These are phyloP conservation scores for Caretta caretta DNA, from an alignment of 2,113 vertebrate genomes.

Conservation along the genomic window DNA sequence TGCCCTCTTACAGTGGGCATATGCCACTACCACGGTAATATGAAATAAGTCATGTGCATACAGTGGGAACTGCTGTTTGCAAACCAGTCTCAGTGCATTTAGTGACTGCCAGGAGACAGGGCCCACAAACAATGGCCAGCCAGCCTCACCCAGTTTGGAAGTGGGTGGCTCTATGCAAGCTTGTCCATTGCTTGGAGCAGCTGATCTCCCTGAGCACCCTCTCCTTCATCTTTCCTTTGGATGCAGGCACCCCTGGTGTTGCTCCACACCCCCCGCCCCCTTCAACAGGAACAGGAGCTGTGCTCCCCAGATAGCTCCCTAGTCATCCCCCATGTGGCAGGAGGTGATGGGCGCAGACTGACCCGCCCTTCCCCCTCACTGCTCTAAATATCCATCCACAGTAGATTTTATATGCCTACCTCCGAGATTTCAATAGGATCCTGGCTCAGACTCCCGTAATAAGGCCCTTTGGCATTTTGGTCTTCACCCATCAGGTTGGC, in stretches of 20 bases:
- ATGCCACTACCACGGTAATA: neutral
- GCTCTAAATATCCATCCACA: neutral
- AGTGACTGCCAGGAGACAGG: neutral
- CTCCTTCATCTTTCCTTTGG: neutral
- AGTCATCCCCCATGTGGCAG: neutral
- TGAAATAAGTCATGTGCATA: neutral
- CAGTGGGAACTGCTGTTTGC: neutral
- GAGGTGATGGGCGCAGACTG: neutral
- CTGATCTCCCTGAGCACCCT: neutral
- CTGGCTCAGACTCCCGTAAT: slow-evolving; percentile 2
- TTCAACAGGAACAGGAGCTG: neutral
- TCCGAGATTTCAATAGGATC: neutral
- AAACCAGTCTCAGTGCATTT: neutral
- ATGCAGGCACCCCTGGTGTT: neutral
- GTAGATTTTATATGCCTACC: neutral
- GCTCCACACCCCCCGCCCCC: neutral
- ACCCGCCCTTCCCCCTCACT: neutral
- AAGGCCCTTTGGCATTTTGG: fast-evolving
- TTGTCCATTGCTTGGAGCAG: neutral
- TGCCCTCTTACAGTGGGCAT: neutral
- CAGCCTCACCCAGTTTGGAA: neutral
- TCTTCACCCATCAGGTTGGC: neutral
- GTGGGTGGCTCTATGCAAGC: neutral
- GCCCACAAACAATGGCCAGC: neutral
- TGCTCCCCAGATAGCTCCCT: neutral